Evolutionary conservation across 1,140 invertebrate species (phyloP).

Genomic region (Euura saliciscinereae): DNA sequence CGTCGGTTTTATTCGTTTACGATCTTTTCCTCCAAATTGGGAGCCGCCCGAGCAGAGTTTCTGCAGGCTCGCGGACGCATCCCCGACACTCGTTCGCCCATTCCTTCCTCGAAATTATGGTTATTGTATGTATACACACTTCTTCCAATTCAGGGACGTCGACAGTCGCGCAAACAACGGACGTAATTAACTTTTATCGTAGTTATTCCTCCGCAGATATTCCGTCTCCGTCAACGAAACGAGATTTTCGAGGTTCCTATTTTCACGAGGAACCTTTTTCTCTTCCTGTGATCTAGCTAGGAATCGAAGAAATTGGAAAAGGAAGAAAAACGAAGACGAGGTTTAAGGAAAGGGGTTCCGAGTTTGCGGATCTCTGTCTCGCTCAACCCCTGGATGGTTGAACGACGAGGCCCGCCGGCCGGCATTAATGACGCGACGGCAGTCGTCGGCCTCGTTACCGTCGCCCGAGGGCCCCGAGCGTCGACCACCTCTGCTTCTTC

Average conservation of each 20-base stretch:
- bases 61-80: neutral
- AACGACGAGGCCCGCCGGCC: conserved; percentile 45
- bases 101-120: neutral
- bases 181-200: neutral
- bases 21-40: conserved; percentile 21
- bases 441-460: conserved; percentile 53
- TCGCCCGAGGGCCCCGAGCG: conserved; percentile 43
- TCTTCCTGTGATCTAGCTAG: too few relatives aligned
- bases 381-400: neutral
- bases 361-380: neutral
- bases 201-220: neutral
- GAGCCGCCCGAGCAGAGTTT: neutral
- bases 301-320: neutral
- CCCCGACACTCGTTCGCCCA: neutral
- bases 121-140: neutral
- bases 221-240: too few relatives aligned
- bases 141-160: neutral
- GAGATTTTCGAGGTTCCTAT: too few relatives aligned
- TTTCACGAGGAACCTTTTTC: too few relatives aligned
- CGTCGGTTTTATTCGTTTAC: conserved; percentile 33
- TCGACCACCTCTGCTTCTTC: conserved; percentile 14
- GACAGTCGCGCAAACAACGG: neutral
- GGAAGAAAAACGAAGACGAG: neutral
- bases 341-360: neutral
- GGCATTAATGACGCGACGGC: conserved; percentile 53